Evolutionary conservation across 1,140 invertebrate species (phyloP).

Genomic region (Drosophila sulfurigaster): DNA sequence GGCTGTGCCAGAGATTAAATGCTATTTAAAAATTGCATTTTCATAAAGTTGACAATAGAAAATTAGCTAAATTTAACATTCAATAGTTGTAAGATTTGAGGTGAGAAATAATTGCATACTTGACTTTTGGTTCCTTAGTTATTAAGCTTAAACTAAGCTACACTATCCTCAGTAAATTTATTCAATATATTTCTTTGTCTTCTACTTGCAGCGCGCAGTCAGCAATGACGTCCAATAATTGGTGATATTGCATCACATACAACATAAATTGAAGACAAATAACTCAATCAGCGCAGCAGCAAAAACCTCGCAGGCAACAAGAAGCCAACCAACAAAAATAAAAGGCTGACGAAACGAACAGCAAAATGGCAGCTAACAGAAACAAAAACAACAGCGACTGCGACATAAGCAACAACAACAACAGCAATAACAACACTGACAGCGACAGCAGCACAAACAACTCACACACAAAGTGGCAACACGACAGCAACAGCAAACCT

Average conservation of each 20-base stretch:
- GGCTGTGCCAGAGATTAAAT: conserved; percentile 6
- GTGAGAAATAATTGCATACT: too few relatives aligned
- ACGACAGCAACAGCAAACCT: conserved; percentile 27
- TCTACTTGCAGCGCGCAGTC: conserved; percentile 23
- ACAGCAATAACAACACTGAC: conserved; percentile 6
- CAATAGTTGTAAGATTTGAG: too few relatives aligned
- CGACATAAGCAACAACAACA: conserved; percentile 5
- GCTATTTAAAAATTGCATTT: conserved; percentile 6
- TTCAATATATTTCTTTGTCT: neutral
- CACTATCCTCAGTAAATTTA: neutral
- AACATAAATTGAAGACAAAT: conserved; percentile 39
- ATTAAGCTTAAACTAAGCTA: neutral
- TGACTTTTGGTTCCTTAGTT: too few relatives aligned
- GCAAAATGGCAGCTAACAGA: conserved; percentile 42
- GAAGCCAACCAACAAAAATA: conserved; percentile 7
- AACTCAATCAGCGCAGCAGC: conserved; percentile 25
- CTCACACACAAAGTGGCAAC: conserved; percentile 51
- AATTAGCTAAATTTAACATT: too few relatives aligned
- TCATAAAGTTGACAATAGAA: too few relatives aligned
- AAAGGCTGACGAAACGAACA: conserved; percentile 21
- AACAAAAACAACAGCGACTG: conserved; percentile 10
- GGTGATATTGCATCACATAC: conserved; percentile 34
- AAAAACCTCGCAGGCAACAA: conserved; percentile 7
- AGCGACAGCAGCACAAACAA: conserved; percentile 23
- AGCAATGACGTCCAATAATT: conserved; percentile 42